Evolutionary conservation across 2,113 vertebrate species (phyloP), one percentile per base, ranked within the genome.

Genomic region (Burhinus oedicnemus): DNA sequence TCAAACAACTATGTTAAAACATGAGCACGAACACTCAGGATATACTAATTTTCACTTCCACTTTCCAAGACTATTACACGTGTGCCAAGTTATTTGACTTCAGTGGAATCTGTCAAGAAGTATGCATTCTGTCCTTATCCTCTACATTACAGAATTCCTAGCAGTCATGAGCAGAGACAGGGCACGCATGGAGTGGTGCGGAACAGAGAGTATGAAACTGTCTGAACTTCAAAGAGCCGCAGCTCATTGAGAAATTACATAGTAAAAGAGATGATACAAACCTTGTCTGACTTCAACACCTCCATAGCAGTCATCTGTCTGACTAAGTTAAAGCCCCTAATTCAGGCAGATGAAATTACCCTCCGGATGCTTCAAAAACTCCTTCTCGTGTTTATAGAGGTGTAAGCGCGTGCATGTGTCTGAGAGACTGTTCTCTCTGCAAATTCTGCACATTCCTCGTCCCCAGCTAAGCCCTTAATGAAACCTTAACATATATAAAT

Each of bases 331-430:
- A 84, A 84, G 42, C 5, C 57, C 4, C 16, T 68, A 13, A 70
- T 1, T 87, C 52, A 94, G 11, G 45, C 12, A 81, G 45, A 57
- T 49, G 5, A 89, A 80, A 89, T 57, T 84, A 23, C 21, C 21
- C 51, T 91, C 65, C 58, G 77, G 27, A 26, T 81, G 49, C 17
- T 89, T 74, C 71, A 66, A 65, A 93, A 26, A 2, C 6, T 1
- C 47, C 17, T 68, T 82, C 32, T 38, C 1, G 0, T 21, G 26
- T 60, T 87, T 74, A 42, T 58, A 71, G 65, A 65, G 84, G 32
- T 12, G 29, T 18, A 14, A 22, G 62, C 3, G 12, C 0, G 0
- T 60, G 12, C 22, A 29, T 36, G 8, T 20, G 27, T 54, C 45
- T 74, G 36, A 78, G 18, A 5, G 30, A 57, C 9, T 36, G 81